Conservation (phyloP, 2,113 vertebrate genomes). For the Clarias batrachus region DNA sequence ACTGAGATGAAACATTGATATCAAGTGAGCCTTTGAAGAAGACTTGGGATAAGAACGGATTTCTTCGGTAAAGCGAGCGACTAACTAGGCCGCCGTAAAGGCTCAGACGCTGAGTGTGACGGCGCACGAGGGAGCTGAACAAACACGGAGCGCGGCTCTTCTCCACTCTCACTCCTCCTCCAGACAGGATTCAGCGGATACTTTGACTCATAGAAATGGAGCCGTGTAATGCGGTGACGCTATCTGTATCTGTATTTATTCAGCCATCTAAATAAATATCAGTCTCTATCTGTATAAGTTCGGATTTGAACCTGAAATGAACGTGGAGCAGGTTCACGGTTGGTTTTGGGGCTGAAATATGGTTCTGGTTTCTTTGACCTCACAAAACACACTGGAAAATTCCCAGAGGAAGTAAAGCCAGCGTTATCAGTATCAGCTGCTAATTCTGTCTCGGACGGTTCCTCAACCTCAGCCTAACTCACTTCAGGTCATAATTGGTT, state of each 20-base stretch:
- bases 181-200: slow-evolving; percentile 3
- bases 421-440: not conserved
- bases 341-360: not conserved
- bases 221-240: not conserved
- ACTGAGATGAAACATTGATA: slow-evolving; percentile 45
- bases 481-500: not conserved
- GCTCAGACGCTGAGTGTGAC: slow-evolving; percentile 61
- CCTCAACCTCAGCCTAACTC: not conserved
- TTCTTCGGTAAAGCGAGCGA: slow-evolving; percentile 58
- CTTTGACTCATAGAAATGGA: slow-evolving; percentile 6
- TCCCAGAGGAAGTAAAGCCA: not conserved
- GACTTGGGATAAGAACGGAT: slow-evolving; percentile 50
- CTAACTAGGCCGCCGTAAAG: slow-evolving; percentile 61
- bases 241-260: not conserved
- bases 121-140: slow-evolving; percentile 49
- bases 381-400: not conserved
- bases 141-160: slow-evolving; percentile 34
- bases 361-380: not conserved
- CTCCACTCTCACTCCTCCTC: slow-evolving; percentile 49
- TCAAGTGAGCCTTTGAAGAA: slow-evolving; percentile 58
- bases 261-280: not conserved
- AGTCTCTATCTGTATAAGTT: not conserved
- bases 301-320: not conserved
- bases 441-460: not conserved
- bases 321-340: not conserved